A percentile compares a stretch with the other conserved stretches of the same genome.
Conservation (phyloP, 2,888 invertebrate genomes). For the Polydesmus complanatus region DNA sequence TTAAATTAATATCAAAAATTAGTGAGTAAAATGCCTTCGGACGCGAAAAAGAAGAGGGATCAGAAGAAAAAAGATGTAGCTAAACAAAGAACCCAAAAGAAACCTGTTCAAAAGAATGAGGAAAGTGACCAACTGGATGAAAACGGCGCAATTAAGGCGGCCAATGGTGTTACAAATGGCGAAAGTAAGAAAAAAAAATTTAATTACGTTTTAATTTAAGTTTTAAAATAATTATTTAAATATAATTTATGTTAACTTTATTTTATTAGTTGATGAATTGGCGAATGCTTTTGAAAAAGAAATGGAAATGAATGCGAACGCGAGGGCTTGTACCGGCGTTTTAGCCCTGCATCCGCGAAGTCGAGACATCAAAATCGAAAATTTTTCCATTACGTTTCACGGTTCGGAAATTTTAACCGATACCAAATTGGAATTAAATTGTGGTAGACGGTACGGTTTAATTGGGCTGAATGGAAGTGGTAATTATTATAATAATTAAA, state of each 20-base stretch:
- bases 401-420: constrained; percentile 92
- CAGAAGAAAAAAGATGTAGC: constrained; percentile 94
- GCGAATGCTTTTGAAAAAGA: constrained; percentile 77
- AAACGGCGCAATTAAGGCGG: constrained; percentile 40
- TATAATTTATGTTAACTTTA: constrained; percentile 1
- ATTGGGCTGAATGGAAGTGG: constrained; percentile 97
- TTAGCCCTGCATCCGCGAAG: constrained; percentile 89
- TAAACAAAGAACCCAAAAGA: constrained; percentile 42
- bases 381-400: constrained; percentile 94
- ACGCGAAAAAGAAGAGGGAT: constrained; percentile 94
- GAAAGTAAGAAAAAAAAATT: constrained; percentile 9
- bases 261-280: constrained; percentile 51
- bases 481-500: too few relatives aligned
- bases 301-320: constrained; percentile 83
- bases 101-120: constrained; percentile 29
- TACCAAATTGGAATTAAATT: constrained; percentile 90
- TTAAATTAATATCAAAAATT: too few relatives aligned
- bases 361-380: constrained; percentile 89
- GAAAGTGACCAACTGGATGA: constrained; percentile 23
- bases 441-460: constrained; percentile 89
- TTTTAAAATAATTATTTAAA: constrained; percentile 8
- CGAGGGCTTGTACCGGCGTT: constrained; percentile 85
- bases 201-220: constrained; percentile 2
- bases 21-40: constrained; percentile 94
- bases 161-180: constrained; percentile 19